Evolutionary conservation across 2,113 vertebrate genomes (phyloP).

Genomic region (Caretta caretta): DNA sequence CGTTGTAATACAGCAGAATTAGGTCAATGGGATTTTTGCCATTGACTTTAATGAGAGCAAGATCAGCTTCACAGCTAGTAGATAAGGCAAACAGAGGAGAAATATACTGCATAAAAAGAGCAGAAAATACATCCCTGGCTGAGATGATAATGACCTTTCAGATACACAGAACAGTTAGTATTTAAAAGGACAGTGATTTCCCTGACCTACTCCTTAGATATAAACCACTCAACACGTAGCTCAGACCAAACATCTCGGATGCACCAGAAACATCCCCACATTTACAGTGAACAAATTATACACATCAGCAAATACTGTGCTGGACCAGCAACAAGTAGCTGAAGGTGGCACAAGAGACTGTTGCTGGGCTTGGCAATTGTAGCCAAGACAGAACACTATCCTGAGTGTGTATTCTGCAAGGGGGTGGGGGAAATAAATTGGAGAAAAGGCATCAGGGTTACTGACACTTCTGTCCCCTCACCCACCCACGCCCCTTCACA

Average conservation of each 20-base stretch:
- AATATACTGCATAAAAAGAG: slow-evolving; percentile 65
- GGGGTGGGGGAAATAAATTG: neutral
- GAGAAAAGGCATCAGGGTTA: slow-evolving; percentile 17
- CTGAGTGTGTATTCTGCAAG: neutral
- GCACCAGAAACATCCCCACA: slow-evolving; percentile 23
- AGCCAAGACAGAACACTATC: neutral
- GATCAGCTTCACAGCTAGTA: slow-evolving; percentile 49
- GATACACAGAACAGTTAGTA: slow-evolving; percentile 61
- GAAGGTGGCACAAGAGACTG: neutral
- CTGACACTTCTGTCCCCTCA: neutral
- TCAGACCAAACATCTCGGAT: slow-evolving; percentile 9
- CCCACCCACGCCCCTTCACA: neutral
- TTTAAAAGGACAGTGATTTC: slow-evolving; percentile 71
- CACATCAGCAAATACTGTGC: neutral
- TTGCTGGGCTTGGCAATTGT: slow-evolving; percentile 5
- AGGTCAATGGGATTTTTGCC: slow-evolving; percentile 53
- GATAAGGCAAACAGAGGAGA: slow-evolving; percentile 68
- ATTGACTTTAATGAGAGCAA: slow-evolving; percentile 64
- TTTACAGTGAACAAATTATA: neutral
- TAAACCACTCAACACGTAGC: neutral
- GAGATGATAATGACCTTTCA: slow-evolving; percentile 58
- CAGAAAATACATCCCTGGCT: slow-evolving; percentile 70
- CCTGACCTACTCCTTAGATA: slow-evolving; percentile 56
- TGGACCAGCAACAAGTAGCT: neutral
- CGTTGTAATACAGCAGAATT: slow-evolving; percentile 56